Conservation (phyloP, 2,113 vertebrate genomes). For the Asarcornis scutulata region DNA sequence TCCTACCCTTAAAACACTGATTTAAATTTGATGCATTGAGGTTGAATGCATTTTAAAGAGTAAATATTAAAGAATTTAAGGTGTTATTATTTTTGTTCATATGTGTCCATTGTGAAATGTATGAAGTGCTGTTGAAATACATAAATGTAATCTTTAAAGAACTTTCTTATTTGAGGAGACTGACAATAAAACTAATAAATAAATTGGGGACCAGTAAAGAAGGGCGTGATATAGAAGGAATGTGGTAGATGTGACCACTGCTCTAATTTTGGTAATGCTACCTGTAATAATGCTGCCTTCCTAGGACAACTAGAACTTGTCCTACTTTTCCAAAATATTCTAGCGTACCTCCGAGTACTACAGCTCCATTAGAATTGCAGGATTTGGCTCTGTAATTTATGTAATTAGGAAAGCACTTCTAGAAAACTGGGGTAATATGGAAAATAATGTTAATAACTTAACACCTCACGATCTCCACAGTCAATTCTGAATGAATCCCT, state of each 20-base stretch:
- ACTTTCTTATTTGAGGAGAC: neutral
- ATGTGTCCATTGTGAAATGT: neutral
- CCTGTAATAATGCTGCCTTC: neutral
- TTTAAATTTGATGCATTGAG: neutral
- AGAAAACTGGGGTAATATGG: neutral
- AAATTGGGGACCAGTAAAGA: neutral
- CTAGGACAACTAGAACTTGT: neutral
- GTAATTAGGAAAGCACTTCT: neutral
- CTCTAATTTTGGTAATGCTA: neutral
- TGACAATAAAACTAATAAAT: neutral
- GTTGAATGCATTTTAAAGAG: neutral
- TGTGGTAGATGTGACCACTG: neutral
- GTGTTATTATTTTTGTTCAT: neutral
- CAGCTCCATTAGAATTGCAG: neutral
- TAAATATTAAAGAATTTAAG: neutral
- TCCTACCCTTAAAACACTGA: neutral
- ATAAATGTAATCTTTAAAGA: neutral
- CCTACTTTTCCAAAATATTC: neutral
- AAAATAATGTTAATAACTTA: constrained; percentile 11
- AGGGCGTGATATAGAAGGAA: neutral
- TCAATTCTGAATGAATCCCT: neutral
- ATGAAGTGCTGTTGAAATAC: neutral
- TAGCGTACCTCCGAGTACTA: neutral
- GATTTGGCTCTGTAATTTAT: neutral
- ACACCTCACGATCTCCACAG: neutral